Base-by-base conservation (phyloP, 2,113 vertebrate species). In the Thamnaconus septentrionalis region DNA sequence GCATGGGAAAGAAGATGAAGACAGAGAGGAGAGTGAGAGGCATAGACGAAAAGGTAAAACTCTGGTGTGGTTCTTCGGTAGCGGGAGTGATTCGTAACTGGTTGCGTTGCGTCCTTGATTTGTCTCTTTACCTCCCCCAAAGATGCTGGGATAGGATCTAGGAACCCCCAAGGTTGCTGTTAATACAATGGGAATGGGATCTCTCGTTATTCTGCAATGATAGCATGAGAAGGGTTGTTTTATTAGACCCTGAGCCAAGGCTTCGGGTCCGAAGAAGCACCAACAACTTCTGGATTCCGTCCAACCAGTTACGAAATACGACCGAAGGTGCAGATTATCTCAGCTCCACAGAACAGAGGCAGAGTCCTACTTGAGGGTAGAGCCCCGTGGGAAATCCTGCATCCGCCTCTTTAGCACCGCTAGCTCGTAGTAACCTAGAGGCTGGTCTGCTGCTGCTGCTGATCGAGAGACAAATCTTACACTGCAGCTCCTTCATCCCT, bases 1-100 rank as follows among this genome's bases (percentile, higher is more conserved):
- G 62, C 12, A 11, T 40, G 63, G 66, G 47, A 63, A 39, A 48
- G 65, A 82, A 8, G 68, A 72, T 7, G 76, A 87, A 10, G 81
- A 78, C 9, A 44, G 53, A 41, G 56, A 71, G 4, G 63, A 85
- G 8, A 42, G 45, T 39, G 53, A 56, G 58, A 71, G 39, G 51
- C 31, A 48, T 10, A 85, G 66, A 64, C 73, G 6, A 56, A 83
- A 73, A 88, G 85, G 87, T 90, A 85, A 58, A 78, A 60, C 42
- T 50, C 8, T 3, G 67, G 59, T 6, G 47, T 41, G 4, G 40
- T 1, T 3, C 62, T 53, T 4, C 18, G 6, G 42, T 53, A 40
- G 44, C 39, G 53, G 1, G 9, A 69, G 71, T 64, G 72, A 69
- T 75, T 77, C 56, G 10, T 72, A 63, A 71, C 58, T 64, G 75